phyloP scores from a whole-genome alignment of 1,140 invertebrate genomes.

The Bicyclus anynana region DNA sequence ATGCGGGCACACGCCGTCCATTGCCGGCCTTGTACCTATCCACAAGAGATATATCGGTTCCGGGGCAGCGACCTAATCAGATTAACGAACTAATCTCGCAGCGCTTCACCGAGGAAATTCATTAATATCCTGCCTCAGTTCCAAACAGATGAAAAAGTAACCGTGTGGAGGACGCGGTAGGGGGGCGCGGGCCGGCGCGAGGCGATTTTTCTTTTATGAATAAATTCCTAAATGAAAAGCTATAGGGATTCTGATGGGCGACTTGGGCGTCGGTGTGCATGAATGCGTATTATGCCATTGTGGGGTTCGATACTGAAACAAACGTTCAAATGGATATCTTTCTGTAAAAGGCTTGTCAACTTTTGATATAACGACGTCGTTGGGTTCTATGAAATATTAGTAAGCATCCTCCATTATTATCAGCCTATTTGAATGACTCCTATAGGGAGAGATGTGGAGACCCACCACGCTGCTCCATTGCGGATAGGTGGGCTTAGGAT shows the following conservation, averaged over 20 bases:
- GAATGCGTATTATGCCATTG: conserved; percentile 2
- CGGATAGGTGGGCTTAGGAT: no score
- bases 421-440: no score
- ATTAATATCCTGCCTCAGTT: conserved; percentile 67
- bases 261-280: conserved; percentile 15
- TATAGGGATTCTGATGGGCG: conserved; percentile 28
- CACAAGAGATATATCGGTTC: conserved; percentile 41
- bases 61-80: conserved; percentile 54
- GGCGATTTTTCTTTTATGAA: conserved; percentile 30
- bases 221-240: conserved; percentile 34
- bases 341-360: no score
- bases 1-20: conserved; percentile 17
- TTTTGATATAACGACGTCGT: no score
- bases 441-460: no score
- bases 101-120: conserved; percentile 62
- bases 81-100: conserved; percentile 66
- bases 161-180: conserved; percentile 24
- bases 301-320: not conserved
- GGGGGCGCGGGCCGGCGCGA: conserved; percentile 19
- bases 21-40: conserved; percentile 29
- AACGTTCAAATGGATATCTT: not conserved
- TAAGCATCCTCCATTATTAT: no score
- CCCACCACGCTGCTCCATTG: no score
- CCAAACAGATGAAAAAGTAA: conserved; percentile 52
- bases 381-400: no score